A percentile compares a stretch with the other conserved stretches of the same genome.
Evolutionary conservation across 2,113 vertebrate genomes (phyloP).

Genomic region (Heteronetta atricapilla): DNA sequence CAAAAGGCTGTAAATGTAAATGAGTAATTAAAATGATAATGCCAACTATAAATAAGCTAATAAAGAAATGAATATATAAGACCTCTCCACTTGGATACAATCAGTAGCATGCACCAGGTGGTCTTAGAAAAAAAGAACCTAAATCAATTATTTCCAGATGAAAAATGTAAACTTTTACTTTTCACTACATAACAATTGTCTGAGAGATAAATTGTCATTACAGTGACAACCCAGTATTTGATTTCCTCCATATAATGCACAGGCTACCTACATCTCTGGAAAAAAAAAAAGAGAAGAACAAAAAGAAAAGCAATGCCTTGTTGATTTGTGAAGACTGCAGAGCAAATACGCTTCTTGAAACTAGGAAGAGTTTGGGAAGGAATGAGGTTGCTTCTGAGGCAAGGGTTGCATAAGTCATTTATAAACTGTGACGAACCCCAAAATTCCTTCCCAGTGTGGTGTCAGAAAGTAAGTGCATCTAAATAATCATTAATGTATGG

Average conservation of each 20-base stretch:
- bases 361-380: background rate
- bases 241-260: background rate
- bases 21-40: background rate
- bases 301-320: background rate
- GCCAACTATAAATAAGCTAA: background rate
- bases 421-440: background rate
- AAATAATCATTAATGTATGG: background rate
- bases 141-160: conserved; percentile 1
- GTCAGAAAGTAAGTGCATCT: background rate
- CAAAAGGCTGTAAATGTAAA: background rate
- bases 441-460: background rate
- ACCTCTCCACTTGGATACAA: background rate
- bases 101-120: background rate
- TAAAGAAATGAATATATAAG: background rate
- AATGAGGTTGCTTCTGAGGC: background rate
- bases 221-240: background rate
- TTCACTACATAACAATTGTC: background rate
- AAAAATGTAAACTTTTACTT: background rate
- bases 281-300: background rate
- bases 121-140: background rate
- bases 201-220: background rate
- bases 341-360: background rate
- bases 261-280: background rate
- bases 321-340: background rate
- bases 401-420: background rate